Evolutionary conservation across 2,797 vertebrate genomes (phyloP), one percentile per base, ranked within the genome.

Genomic region (Melanotaenia boesemani): DNA sequence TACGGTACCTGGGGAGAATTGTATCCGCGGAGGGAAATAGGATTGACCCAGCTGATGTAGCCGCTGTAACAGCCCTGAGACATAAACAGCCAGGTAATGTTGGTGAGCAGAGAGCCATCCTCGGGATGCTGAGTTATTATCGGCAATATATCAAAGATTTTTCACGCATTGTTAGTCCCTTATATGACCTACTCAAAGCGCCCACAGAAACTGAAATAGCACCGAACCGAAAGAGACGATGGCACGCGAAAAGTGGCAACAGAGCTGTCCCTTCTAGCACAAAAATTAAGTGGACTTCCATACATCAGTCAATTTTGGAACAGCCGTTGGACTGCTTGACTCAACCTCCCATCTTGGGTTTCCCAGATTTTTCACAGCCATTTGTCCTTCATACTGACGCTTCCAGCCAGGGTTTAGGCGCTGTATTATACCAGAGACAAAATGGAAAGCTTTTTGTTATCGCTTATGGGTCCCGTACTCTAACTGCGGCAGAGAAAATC

Each of bases 361-460:
- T 72, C 6, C 80, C 48, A 57, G 68, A 59, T 0, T 66, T 58
- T n/a, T n/a, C n/a, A n/a, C 56, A 75, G 22, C 64, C 59, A 7
- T 78, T 62, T 5, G n/a, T 5, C 1, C 5, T 70, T 0, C 34
- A 62, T 11, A 71, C 36, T 0, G 50, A 71, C 32, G 60, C 36
- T 2, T 71, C 48, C 1, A 6, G 41, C 18, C 16, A 62, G 4
- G 59, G 59, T 1, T 26, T 55, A 3, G 69, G 69, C 3, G 48
- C 48, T 16, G 26, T 41, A 2, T 37, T 55, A 0, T 62, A 62
- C 15, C 68, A 70, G 2, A 20, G 6, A 6, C 46, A 48, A 20
- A 20, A 20, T n/a, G 18, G 18, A 16, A 48, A 48, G n/a, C 6
- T 48, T 6, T 36, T 34, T 6, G 34, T 15, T 6, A 48, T 20